Base-by-base conservation (phyloP, 2,888 invertebrate genomes). In the Muscina levida region DNA sequence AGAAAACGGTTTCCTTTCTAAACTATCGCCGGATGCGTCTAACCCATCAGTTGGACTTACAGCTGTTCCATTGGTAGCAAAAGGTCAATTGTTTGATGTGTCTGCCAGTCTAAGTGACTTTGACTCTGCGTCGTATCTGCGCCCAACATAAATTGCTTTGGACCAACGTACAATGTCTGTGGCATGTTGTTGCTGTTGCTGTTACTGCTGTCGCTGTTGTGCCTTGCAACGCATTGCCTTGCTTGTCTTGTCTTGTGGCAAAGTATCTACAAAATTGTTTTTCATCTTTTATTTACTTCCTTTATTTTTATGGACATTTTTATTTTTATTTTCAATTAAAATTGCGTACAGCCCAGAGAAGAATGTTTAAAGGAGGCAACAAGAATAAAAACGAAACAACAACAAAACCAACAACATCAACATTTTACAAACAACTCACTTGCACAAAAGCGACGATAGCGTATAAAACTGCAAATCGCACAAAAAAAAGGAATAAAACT, bases 271-370 rank as follows among this genome's bases (percentile, higher is more conserved):
- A 67, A 72, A 77, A 74, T 71, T 67, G 71, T 67, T 62, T 74
- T 75, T 72, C 15, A 59, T 65, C 59, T 62, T 57, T 24, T 56
- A 37, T 73, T 65, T 56, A 11, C 13, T 73, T 73, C 51, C 4
- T 51, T 62, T 13, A 3, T 42, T 39, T 70, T 65, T 10, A 24
- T 19, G 51, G 72, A 5, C 17, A 72, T 72, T 81, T 81, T 81
- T 81, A 80, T 80, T 80, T 71, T 80, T 77, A 77, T 81, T 74
- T 81, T 81, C 81, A 81, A 81, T 81, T 81, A 81, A 62, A 81
- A 81, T 77, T 75, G 74, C 77, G 77, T 81, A 75, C 66, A 81
- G 31, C 39, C 44, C 65, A 59, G 1, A 11, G 59, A n/a, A n/a
- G 39, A 59, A 59, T 59, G 11, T 19, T n/a, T 19, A 59, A 59